Conservation (phyloP, 2,113 vertebrate species). For the Charina bottae region DNA sequence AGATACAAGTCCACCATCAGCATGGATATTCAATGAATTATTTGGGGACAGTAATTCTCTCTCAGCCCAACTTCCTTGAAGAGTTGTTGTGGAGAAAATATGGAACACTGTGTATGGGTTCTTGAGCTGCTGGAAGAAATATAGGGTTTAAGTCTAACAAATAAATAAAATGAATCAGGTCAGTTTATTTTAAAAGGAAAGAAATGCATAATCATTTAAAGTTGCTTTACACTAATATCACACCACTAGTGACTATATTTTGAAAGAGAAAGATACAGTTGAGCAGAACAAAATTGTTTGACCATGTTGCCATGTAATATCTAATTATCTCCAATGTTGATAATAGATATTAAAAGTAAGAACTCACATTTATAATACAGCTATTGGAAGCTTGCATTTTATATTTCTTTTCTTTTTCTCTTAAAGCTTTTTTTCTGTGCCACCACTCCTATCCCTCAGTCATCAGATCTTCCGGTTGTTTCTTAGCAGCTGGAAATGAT, state of each 20-base stretch:
- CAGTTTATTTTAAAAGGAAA: neutral
- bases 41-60: neutral
- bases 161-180: neutral
- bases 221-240: neutral
- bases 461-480: neutral
- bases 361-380: neutral
- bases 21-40: neutral
- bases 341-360: neutral
- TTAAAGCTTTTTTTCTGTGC: neutral
- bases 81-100: neutral
- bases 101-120: neutral
- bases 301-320: neutral
- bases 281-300: neutral
- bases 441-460: neutral
- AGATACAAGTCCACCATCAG: neutral
- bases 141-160: neutral
- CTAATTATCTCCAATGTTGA: neutral
- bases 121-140: neutral
- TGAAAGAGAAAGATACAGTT: neutral
- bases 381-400: neutral
- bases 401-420: neutral
- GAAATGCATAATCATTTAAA: neutral
- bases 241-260: neutral
- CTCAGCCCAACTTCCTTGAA: neutral
- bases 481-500: slow-evolving; percentile 17